Conservation (phyloP, 2,888 invertebrate species). For the Tribolium freemani region DNA sequence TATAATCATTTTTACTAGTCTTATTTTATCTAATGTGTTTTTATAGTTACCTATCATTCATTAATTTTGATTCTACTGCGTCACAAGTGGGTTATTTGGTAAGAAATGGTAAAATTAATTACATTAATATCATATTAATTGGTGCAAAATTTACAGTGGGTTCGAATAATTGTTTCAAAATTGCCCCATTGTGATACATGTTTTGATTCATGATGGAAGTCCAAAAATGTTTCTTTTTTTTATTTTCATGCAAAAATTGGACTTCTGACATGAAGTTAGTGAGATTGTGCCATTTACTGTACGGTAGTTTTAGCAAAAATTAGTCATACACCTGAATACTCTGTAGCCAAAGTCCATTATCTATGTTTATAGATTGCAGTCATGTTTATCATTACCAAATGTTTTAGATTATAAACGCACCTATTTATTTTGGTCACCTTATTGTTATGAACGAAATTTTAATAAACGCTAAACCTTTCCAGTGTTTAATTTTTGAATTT, state of each 20-base stretch:
- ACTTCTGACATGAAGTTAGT: background rate
- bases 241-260: no score
- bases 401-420: background rate
- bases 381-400: background rate
- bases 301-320: background rate
- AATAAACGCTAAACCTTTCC: conserved; percentile 2
- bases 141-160: no score
- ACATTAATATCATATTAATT: no score
- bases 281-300: background rate
- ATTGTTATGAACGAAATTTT: background rate
- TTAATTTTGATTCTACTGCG: background rate
- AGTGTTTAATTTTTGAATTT: conserved; percentile 1
- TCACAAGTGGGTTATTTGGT: background rate
- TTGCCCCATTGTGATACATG: no score
- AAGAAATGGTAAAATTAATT: background rate
- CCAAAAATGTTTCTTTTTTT: no score
- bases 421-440: conserved; percentile 2
- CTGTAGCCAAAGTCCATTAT: conserved; percentile 11
- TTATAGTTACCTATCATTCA: conserved; percentile 10
- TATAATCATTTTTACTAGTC: conserved; percentile 23
- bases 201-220: no score
- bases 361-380: background rate
- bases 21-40: conserved; percentile 5
- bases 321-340: conserved; percentile 1
- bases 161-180: no score